Percentiles rank a stretch among this genome's conserved stretches.
These are phyloP conservation scores for Gallinago undulata DNA, from an alignment of 2,113 vertebrate genomes.

Conservation along the genomic window DNA sequence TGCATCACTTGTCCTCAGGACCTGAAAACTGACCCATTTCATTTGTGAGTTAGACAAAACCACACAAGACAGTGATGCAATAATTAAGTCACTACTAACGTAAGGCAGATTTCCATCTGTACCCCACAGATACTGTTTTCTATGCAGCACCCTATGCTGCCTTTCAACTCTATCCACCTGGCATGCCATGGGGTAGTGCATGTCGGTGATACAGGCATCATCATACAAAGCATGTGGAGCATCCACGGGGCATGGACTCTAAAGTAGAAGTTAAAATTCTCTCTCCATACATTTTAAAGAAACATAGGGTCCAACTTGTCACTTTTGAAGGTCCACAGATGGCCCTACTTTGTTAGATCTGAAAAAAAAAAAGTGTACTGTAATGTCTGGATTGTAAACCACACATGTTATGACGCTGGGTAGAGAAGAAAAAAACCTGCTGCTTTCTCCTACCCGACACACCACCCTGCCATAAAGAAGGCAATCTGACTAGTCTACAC, in stretches of 20 bases:
- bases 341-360: background rate
- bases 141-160: accelerated
- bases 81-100: background rate
- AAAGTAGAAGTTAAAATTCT: background rate
- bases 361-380: background rate
- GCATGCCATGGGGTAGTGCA: background rate
- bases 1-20: background rate
- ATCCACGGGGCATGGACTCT: background rate
- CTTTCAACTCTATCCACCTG: background rate
- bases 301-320: background rate
- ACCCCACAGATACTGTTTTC: background rate
- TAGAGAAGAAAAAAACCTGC: background rate
- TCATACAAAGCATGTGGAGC: background rate
- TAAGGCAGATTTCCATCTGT: background rate
- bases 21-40: background rate
- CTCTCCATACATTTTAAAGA: background rate
- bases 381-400: background rate
- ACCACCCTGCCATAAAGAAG: background rate
- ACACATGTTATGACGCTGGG: background rate
- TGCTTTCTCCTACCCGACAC: background rate
- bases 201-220: background rate
- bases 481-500: background rate
- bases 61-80: background rate
- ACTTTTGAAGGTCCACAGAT: background rate
- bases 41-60: background rate